Conservation (phyloP, 2,797 vertebrate species). For the Sebastes matsubarae region DNA sequence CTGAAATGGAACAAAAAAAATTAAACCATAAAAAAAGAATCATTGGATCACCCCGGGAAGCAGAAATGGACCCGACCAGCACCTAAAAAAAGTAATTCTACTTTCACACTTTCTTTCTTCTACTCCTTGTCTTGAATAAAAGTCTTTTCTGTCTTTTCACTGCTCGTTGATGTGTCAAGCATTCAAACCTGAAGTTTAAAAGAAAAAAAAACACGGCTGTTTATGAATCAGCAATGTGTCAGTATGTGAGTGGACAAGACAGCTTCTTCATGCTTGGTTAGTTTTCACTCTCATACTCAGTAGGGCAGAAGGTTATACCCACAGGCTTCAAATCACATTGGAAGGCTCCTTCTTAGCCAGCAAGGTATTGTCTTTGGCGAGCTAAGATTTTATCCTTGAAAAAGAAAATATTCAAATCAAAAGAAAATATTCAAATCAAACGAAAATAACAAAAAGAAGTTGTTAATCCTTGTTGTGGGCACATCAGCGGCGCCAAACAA, state of each 20-base stretch:
- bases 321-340: slow-evolving; percentile 54
- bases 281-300: slow-evolving; percentile 65
- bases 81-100: neutral
- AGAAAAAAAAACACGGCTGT: slow-evolving; percentile 13
- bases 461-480: slow-evolving; percentile 33
- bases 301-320: slow-evolving; percentile 59
- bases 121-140: slow-evolving; percentile 4
- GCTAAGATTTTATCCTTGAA: neutral
- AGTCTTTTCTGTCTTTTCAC: slow-evolving; percentile 4
- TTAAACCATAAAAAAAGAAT: neutral
- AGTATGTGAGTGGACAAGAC: slow-evolving; percentile 68
- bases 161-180: slow-evolving; percentile 30
- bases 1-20: slow-evolving; percentile 19
- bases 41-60: neutral
- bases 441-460: slow-evolving; percentile 19
- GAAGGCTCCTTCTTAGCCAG: slow-evolving; percentile 35
- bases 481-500: neutral
- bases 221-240: slow-evolving; percentile 76
- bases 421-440: neutral
- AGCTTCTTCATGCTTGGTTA: slow-evolving; percentile 67
- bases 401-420: neutral
- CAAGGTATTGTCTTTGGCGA: slow-evolving; percentile 35
- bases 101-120: slow-evolving; percentile 20
- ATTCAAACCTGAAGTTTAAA: slow-evolving; percentile 42
- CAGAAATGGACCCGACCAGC: neutral